A percentile compares a stretch with the other conserved stretches of the same genome.
Conservation (phyloP, 1,140 invertebrate species). For the Hyposmocoma kahamanoa region DNA sequence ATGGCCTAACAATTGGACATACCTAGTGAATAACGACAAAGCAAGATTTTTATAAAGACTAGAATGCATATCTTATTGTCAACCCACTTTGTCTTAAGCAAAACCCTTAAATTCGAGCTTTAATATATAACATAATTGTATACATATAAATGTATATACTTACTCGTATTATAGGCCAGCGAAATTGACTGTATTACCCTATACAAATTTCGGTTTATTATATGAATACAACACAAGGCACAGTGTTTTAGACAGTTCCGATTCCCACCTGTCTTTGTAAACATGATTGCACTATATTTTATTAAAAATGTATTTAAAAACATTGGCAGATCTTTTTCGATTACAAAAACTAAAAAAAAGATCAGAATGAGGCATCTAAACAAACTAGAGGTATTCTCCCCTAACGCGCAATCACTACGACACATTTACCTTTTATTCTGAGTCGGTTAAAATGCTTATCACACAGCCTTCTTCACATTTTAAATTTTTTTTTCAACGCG, state of each 20-base stretch:
- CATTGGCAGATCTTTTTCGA: slow-evolving; percentile 52
- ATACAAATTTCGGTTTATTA: slow-evolving; percentile 43
- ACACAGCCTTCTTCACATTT: slow-evolving; percentile 44
- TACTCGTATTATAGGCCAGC: slow-evolving; percentile 52
- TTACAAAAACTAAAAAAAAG: slow-evolving; percentile 32
- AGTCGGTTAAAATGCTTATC: slow-evolving; percentile 41
- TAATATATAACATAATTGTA: slow-evolving; percentile 29
- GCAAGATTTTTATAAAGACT: slow-evolving; percentile 56
- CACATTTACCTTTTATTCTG: slow-evolving; percentile 14
- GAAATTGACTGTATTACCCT: slow-evolving; percentile 67
- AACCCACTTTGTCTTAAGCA: slow-evolving; percentile 51
- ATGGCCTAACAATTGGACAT: neutral
- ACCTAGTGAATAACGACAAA: slow-evolving; percentile 27
- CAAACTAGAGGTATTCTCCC: neutral
- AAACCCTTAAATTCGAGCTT: slow-evolving; percentile 63
- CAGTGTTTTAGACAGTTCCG: slow-evolving; percentile 38
- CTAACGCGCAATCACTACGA: slow-evolving; percentile 5
- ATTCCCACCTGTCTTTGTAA: slow-evolving; percentile 32
- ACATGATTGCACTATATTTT: slow-evolving; percentile 31
- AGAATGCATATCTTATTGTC: slow-evolving; percentile 65
- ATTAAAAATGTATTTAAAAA: slow-evolving; percentile 13
- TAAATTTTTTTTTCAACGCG: slow-evolving; percentile 17
- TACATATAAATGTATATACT: slow-evolving; percentile 49
- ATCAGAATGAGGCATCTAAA: slow-evolving; percentile 4
- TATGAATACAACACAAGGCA: slow-evolving; percentile 64